Base-by-base conservation (phyloP, 2,113 vertebrate genomes). In the Thamnophis sirtalis region DNA sequence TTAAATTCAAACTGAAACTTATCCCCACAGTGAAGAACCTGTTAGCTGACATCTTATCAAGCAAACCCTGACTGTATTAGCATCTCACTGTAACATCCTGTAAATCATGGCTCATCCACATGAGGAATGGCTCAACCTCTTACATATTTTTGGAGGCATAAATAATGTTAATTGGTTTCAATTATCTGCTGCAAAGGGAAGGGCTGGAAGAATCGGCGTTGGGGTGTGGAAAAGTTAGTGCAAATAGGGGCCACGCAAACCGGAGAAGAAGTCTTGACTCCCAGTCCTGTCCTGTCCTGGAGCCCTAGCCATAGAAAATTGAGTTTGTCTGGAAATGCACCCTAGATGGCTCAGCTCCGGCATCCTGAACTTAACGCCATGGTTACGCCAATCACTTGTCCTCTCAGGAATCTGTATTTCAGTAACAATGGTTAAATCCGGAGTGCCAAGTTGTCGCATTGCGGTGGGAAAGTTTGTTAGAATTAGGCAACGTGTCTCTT, bases 51-150 rank as follows among this genome's bases (percentile, higher is more conserved):
- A 5, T 5, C 4, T 1, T 55, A 5, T 21, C 54, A 21, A 21
- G 17, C 5, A 55, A 55, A 55, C 54, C 19, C 3, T 17, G 21
- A 21, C n/a, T 96, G 95, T 94, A 97, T 96, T 97, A 96, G 97
- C 94, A 88, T 96, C 97, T 97, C 96, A 86, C 94, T 93, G 96
- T 95, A 96, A 97, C 96, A 96, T 96, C 94, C 95, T 95, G 96
- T 97, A 97, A 97, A 98, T 97, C 96, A n/a, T 95, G 94, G 95
- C 94, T 95, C 58, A 94, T 94, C 96, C 92, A 94, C 86, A 33
- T 92, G 89, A 93, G 63, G 93, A 96, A 95, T 86, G 94, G 93
- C 53, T 95, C 90, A 95, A 93, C 92, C 96, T 93, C 95, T 95
- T 92, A 95, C 95, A 96, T 96, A 89, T 94, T 95, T 96, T 53